Base-by-base conservation (phyloP, 2,888 invertebrate species). In the Eurytoma adleriae region DNA sequence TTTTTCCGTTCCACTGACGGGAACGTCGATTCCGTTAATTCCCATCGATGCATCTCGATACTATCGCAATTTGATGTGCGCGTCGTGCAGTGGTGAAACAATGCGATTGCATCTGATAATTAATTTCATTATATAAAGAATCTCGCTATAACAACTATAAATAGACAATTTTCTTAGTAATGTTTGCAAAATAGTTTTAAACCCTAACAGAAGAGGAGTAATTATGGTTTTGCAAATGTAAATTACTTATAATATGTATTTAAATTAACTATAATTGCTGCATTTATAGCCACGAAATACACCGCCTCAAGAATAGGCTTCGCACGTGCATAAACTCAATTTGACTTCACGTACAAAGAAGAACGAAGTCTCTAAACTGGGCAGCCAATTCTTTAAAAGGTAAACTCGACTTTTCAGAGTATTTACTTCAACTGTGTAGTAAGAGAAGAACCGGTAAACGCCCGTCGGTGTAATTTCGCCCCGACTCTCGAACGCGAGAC, bases 171-270 rank as follows among this genome's bases (percentile, higher is more conserved):
- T n/a, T 56, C 3, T 16, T 16, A 40, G 7, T 0, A 40, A 40
- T 40, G 40, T 40, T 40, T 40, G 40, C 40, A 40, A 40, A 4
- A 56, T 16, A 56, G 56, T 5, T n/a, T 56, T 16, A n/a, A 14
- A 14, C 24, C 27, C 20, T 4, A 40, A 40, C 40, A 59, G 57
- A 61, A 7, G 18, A 75, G 27, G 5, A 72, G 27, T 24, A 75
- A 75, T 75, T 67, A 61, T n/a, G 52, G n/a, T 75, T 18, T 75
- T 67, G 73, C n/a, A 75, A 68, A 75, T 50, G 52, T 30, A 59
- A 59, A 75, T 75, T 59, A 40, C 61, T 30, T 57, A 27, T 54
- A 78, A 61, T 59, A 68, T 73, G 57, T 52, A 73, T 72, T 56
- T 20, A 59, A 61, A 78, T 52, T 66, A 40, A 68, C 13, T 27